Conservation (phyloP, 2,113 vertebrate genomes). For the Caranx melampygus region DNA sequence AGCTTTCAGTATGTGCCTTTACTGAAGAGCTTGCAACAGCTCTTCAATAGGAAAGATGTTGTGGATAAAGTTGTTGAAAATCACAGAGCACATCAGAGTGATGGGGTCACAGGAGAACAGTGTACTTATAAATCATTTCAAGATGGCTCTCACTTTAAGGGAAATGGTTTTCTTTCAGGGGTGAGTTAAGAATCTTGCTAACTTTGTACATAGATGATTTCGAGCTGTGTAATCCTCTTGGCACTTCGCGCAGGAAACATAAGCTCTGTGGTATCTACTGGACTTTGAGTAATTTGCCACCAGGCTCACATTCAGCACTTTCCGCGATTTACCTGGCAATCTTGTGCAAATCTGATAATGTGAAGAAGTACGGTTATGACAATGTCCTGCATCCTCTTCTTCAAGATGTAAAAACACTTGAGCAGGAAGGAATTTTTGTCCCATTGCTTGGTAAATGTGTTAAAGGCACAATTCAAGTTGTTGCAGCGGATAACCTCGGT, state of each 20-base stretch:
- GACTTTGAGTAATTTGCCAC: constrained; percentile 37
- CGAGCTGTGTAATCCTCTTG: constrained; percentile 30
- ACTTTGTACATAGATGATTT: constrained; percentile 31
- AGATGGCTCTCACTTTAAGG: constrained; percentile 43
- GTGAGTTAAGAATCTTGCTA: constrained; percentile 14
- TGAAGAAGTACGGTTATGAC: constrained; percentile 17
- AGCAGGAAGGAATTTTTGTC: constrained; percentile 25
- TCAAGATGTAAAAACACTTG: constrained; percentile 25
- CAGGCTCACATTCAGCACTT: constrained; percentile 26
- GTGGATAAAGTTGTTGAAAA: constrained; percentile 36
- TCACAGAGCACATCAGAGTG: constrained; percentile 34
- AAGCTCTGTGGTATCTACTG: constrained; percentile 41
- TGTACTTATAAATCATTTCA: constrained; percentile 23
- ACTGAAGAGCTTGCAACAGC: constrained; percentile 15
- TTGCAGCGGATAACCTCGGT: constrained; percentile 24
- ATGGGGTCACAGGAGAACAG: background rate
- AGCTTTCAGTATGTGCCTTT: constrained; percentile 63
- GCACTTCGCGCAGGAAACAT: constrained; percentile 41
- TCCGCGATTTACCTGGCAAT: constrained; percentile 33
- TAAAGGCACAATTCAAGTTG: constrained; percentile 43
- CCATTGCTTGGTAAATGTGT: constrained; percentile 26
- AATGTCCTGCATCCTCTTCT: constrained; percentile 14
- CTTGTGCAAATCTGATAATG: constrained; percentile 41
- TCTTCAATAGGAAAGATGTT: constrained; percentile 41
- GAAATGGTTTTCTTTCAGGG: constrained; percentile 47